Evolutionary conservation across 2,888 invertebrate species (phyloP), one percentile per base, ranked within the genome.

Genomic region (Blastobasis adustella): DNA sequence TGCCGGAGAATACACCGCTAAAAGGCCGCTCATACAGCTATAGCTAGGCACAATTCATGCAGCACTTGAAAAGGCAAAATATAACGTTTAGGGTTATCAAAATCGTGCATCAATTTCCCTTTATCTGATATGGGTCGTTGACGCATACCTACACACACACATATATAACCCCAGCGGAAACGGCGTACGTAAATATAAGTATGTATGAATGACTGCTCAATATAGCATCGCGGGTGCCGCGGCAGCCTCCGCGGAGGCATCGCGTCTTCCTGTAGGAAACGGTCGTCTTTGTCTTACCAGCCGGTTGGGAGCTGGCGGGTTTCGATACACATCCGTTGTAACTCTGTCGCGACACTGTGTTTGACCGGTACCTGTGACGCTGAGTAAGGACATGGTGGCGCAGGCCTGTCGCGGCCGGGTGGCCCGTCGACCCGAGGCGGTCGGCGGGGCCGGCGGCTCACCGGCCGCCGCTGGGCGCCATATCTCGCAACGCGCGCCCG

Each of bases 361-460:
- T 60, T 57, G 71, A 69, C 59, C 23, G 23, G 63, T 66, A 62
- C 89, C 89, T 88, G 89, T 89, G 77, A 89, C 89, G 88, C 89
- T 89, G 79, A 89, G 88, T 76, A 89, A 84, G 78, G 89, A 89
- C 89, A 89, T 89, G 85, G 67, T 86, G 85, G 77, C 82, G 73
- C 77, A 76, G 68, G 69, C 71, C 23, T 23, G 76, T 71, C 76
- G 80, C 63, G 61, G 67, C 76, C 73, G 73, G 79, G 77, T 79
- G 82, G 82, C 86, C 86, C 87, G 86, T 85, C 86, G 86, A 86
- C 86, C 84, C 86, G 82, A 74, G 82, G 82, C 85, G 87, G 86
- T 86, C 86, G 87, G 86, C 86, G 86, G 86, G 87, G 87, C 85
- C 82, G 83, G 77, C 79, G 83, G 85, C 85, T 87, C 86, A 88